phyloP scores from a whole-genome alignment of 2,797 vertebrate species.

The Apogon talboti region DNA sequence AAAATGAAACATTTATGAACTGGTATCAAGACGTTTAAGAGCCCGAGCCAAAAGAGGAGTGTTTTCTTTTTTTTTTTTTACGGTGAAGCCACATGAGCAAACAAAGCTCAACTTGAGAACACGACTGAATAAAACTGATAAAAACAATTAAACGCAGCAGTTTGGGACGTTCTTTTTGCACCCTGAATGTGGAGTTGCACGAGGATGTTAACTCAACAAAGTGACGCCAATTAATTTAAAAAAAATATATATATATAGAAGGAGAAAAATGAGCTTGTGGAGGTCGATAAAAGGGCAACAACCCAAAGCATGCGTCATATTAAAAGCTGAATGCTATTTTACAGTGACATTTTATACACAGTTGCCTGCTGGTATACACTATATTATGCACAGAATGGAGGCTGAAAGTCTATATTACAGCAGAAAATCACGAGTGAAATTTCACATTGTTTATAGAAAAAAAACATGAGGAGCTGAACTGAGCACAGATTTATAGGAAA shows the following conservation, averaged over 20 bases:
- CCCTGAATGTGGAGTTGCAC: slow-evolving; percentile 19
- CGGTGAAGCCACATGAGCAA: slow-evolving; percentile 75
- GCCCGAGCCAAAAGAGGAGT: background rate
- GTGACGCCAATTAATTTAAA: background rate
- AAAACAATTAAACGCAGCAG: background rate
- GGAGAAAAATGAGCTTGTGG: background rate
- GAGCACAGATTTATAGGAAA: slow-evolving; percentile 52
- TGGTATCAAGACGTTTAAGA: background rate
- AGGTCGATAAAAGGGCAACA: slow-evolving; percentile 9
- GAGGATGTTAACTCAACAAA: no score
- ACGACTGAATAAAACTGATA: slow-evolving; percentile 1
- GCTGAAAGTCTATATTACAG: slow-evolving; percentile 70
- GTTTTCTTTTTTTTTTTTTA: background rate
- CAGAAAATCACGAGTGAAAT: slow-evolving; percentile 60
- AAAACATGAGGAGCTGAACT: slow-evolving; percentile 34
- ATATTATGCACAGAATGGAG: slow-evolving; percentile 64
- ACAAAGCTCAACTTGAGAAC: slow-evolving; percentile 29
- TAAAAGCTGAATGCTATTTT: slow-evolving; percentile 42
- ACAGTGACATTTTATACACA: slow-evolving; percentile 44
- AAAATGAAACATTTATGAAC: no score
- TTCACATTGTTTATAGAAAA: slow-evolving; percentile 73
- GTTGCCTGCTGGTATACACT: slow-evolving; percentile 63
- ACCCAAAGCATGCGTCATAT: slow-evolving; percentile 34
- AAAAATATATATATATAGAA: slow-evolving; percentile 7
- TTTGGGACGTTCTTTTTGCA: slow-evolving; percentile 9